Conservation (phyloP, 2,797 vertebrate genomes). For the Coregonus sp. region DNA sequence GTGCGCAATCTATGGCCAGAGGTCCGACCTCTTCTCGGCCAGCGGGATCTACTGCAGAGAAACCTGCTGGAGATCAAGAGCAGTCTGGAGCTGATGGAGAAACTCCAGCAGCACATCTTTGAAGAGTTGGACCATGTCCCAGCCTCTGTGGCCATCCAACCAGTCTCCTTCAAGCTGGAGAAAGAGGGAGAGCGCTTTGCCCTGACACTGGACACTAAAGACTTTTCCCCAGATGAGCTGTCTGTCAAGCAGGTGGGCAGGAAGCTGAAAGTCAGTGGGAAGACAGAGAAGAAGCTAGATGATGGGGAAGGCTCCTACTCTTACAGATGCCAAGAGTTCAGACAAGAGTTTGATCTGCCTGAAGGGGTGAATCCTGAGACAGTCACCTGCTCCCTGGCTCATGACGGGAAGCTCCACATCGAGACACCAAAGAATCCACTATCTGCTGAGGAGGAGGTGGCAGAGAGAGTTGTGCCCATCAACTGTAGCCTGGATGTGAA, state of each 20-base stretch:
- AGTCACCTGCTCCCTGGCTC: no score
- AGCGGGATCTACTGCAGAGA: conserved; percentile 73
- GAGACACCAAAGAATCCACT: no score
- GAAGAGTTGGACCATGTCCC: conserved; percentile 69
- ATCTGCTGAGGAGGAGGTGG: no score
- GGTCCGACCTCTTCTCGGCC: conserved; percentile 32
- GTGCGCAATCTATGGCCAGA: no score
- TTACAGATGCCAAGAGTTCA: no score
- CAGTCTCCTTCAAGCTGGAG: conserved; percentile 68
- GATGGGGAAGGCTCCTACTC: no score
- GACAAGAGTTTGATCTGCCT: no score
- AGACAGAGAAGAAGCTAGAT: no score
- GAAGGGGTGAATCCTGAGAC: no score
- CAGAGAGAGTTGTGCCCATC: conserved; percentile 11
- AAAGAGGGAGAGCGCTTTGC: conserved; percentile 58
- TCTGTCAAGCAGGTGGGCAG: conserved; percentile 52
- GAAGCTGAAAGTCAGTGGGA: background rate
- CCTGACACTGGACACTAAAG: conserved; percentile 68
- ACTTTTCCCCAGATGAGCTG: no score
- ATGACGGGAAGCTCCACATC: no score
- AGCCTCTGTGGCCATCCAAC: conserved; percentile 46
- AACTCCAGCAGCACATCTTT: conserved; percentile 75
- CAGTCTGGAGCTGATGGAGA: conserved; percentile 74
- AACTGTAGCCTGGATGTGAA: background rate
- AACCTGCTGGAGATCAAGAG: conserved; percentile 76